Evolutionary conservation across 2,797 vertebrate species (phyloP), one percentile per base, ranked within the genome.

Genomic region (Pampus argenteus): DNA sequence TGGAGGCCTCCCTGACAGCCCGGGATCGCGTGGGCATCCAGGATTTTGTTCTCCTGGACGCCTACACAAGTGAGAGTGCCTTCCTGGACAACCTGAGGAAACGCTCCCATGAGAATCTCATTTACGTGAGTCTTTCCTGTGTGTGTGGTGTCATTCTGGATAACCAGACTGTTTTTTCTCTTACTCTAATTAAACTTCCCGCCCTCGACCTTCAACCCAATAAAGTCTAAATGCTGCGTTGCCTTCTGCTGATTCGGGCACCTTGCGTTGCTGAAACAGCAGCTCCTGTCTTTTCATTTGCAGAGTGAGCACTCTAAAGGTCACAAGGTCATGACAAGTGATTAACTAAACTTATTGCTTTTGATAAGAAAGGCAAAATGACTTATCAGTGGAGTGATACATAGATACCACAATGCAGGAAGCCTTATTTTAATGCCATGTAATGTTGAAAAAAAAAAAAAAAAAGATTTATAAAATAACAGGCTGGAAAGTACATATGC

Each of bases 1-100:
- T 98, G 97, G 98, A 99, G 79, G 94, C 96, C 15, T 92, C 96
- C 0, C 93, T 99, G 85, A 96, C 95, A 0, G 97, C 98, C 18
- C 92, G 97, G 58, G 97, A 99, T 86, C 95, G 95, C 8, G 97
- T 99, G 0, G 98, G 98, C 20, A 95, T 99, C 82, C 97, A 99
- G 86, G 98, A 99, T 78, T 98, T 99, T 65, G 97, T 99, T 83
- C 94, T 99, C 0, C 77, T 99, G 87, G 97, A 99, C 2, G 91
- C 95, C 4, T 94, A 98, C 93, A 99, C 95, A 28, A 99, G 97
- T 2, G 98, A 99, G 78, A 87, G 81, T 0, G 97, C 98, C 55
- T 97, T 98, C 86, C 90, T 99, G 84, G 97, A 94, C 90, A 99
- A 99, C 88, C 95, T 99, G 1, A 94, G 94, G 81, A 99, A 99